Evolutionary conservation across 2,888 invertebrate species (phyloP), one percentile per base, ranked within the genome.

Genomic region (Tethea ocularis): DNA sequence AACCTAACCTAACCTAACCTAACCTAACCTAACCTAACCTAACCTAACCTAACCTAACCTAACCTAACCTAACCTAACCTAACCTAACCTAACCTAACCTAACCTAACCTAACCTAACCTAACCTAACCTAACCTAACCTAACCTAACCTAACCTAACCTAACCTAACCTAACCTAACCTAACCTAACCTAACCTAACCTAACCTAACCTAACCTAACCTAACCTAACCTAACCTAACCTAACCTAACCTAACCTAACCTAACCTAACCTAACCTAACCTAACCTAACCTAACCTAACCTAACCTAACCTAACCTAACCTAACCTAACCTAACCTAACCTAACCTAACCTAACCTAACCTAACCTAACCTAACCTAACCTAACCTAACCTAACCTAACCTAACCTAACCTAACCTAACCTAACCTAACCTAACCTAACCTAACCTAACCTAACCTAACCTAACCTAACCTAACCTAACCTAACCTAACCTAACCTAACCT

Each of bases 51-150:
- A 57, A 57, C 57, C 57, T 57, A 57, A 57, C 57, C 57, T 57
- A 57, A 58, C 54, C 59, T 59, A 59, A 59, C 59, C 59, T 61
- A 61, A 63, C 63, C 63, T 63, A 63, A 63, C 63, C 63, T 59
- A 57, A 51, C 62, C 57, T 29, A 5, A 29, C 52, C 51, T 33
- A n/a, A 52, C 11, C 26, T 26, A 26, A 26, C 26, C 26, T 26
- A 26, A 26, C 26, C 26, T 26, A 26, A 26, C 26, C 26, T 26
- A 26, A 26, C 26, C 26, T 26, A 26, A 26, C 26, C 26, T 26
- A 26, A 26, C 26, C 26, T 26, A 26, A 26, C 26, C 26, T 26
- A 26, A 26, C 26, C 26, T 26, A 26, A 26, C 26, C 26, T 26
- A 26, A 17, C 51, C 26, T 63, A 61, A 61, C 61, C 61, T 63